phyloP scores from a whole-genome alignment of 2,797 vertebrate genomes.

The Periophthalmus magnuspinnatus region DNA sequence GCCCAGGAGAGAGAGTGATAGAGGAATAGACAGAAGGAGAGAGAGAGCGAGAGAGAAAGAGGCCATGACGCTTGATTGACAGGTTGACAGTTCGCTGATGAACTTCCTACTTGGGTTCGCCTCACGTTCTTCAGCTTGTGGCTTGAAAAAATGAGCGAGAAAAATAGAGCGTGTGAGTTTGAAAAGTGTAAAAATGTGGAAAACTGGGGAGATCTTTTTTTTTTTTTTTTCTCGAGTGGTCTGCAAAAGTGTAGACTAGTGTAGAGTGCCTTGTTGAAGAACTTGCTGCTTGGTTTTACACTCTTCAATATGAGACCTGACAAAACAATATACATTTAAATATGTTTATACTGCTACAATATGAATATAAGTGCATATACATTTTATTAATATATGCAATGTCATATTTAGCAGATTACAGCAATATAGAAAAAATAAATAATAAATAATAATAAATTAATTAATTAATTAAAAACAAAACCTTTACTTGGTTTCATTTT shows the following conservation, averaged over 20 bases:
- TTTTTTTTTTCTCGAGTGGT: background rate
- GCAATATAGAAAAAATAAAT: background rate
- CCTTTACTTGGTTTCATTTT: no score
- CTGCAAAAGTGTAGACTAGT: no score
- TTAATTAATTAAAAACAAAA: no score
- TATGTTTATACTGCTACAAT: no score
- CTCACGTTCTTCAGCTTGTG: background rate
- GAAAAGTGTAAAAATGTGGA: background rate
- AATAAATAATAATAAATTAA: background rate
- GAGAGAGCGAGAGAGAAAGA: background rate
- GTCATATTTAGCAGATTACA: background rate
- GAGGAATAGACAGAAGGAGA: background rate
- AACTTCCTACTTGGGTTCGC: slow-evolving; percentile 17
- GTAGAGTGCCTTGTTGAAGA: no score
- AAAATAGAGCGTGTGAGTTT: slow-evolving; percentile 1
- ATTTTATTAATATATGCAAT: background rate
- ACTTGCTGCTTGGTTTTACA: background rate
- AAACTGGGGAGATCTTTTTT: background rate
- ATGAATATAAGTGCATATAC: no score
- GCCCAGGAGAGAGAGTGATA: background rate
- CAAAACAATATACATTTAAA: no score
- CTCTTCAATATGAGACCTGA: background rate
- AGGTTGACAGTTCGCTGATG: slow-evolving; percentile 15
- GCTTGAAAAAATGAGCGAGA: background rate
- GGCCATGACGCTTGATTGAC: background rate